Percentiles rank a stretch among this genome's conserved stretches.
Conservation (phyloP, 1,140 invertebrate genomes). For the Dendroctonus ponderosae region DNA sequence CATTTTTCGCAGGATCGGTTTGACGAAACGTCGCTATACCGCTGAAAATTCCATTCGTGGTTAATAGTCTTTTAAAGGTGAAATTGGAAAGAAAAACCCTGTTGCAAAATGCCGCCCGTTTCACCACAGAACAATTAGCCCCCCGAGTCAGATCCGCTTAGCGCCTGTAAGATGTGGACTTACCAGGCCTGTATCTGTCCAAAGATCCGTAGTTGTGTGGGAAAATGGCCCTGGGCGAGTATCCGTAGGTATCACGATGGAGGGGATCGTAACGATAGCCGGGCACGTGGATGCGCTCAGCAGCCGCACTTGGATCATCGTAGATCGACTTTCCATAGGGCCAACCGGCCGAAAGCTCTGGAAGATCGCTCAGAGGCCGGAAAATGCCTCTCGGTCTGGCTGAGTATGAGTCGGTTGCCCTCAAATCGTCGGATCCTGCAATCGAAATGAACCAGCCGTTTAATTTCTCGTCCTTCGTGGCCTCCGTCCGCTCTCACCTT, state of each 20-base stretch:
- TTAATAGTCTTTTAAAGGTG: too few relatives aligned
- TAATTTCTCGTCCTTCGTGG: too few relatives aligned
- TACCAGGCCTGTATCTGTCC: slow-evolving; percentile 80
- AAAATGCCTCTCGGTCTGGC: slow-evolving; percentile 68
- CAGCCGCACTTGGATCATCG: slow-evolving; percentile 74
- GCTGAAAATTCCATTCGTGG: too few relatives aligned
- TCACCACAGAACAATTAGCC: neutral
- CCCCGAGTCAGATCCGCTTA: slow-evolving; percentile 10
- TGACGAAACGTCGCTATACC: too few relatives aligned
- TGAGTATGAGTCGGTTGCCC: slow-evolving; percentile 74
- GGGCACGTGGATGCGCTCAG: slow-evolving; percentile 77
- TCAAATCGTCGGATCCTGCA: slow-evolving; percentile 84
- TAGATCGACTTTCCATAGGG: slow-evolving; percentile 80
- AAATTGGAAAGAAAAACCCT: too few relatives aligned
- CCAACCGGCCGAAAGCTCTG: slow-evolving; percentile 65
- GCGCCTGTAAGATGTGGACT: slow-evolving; percentile 54
- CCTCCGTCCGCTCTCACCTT: slow-evolving; percentile 61
- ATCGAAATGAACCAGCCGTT: slow-evolving; percentile 6
- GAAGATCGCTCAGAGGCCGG: slow-evolving; percentile 58
- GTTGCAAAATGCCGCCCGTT: slow-evolving; percentile 4
- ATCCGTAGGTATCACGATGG: slow-evolving; percentile 83
- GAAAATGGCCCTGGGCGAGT: slow-evolving; percentile 81
- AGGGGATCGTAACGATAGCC: slow-evolving; percentile 87
- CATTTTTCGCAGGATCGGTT: too few relatives aligned
- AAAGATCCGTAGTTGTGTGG: slow-evolving; percentile 77